Evolutionary conservation across 1,140 invertebrate genomes (phyloP).

Genomic region (Ceratina australensis): DNA sequence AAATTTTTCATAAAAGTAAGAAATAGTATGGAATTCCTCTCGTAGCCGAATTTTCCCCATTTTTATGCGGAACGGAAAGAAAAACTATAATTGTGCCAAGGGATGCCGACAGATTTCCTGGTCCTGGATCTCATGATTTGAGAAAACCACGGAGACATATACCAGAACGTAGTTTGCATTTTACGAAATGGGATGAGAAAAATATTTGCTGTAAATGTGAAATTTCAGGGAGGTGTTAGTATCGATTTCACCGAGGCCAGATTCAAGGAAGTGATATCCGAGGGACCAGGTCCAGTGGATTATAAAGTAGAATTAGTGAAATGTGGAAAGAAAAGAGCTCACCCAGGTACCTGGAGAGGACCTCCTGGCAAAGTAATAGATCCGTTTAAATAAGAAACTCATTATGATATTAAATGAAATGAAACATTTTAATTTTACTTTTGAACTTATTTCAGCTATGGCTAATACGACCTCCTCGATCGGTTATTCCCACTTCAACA

Average conservation of each 20-base stretch:
- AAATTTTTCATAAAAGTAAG: not conserved
- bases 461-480: conserved; percentile 45
- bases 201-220: not conserved
- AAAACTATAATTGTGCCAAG: conserved; percentile 42
- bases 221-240: conserved; percentile 63
- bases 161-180: conserved; percentile 55
- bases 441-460: conserved; percentile 49
- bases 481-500: conserved; percentile 1
- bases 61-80: conserved; percentile 55
- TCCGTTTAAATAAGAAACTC: not conserved
- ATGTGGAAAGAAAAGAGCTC: conserved; percentile 21
- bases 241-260: conserved; percentile 60
- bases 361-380: conserved; percentile 53
- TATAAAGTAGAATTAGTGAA: conserved; percentile 44
- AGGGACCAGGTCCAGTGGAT: conserved; percentile 35
- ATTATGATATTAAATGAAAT: not conserved
- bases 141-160: conserved; percentile 44
- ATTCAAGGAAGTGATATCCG: conserved; percentile 33
- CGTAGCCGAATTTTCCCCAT: conserved; percentile 51
- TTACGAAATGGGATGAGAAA: no score
- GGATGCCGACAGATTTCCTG: conserved; percentile 46
- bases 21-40: not conserved
- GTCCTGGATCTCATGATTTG: conserved; percentile 47
- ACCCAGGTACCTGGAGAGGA: conserved; percentile 45
- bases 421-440: not conserved